Conservation (phyloP, 2,888 invertebrate species). For the Gymnoscelis rufifasciata region DNA sequence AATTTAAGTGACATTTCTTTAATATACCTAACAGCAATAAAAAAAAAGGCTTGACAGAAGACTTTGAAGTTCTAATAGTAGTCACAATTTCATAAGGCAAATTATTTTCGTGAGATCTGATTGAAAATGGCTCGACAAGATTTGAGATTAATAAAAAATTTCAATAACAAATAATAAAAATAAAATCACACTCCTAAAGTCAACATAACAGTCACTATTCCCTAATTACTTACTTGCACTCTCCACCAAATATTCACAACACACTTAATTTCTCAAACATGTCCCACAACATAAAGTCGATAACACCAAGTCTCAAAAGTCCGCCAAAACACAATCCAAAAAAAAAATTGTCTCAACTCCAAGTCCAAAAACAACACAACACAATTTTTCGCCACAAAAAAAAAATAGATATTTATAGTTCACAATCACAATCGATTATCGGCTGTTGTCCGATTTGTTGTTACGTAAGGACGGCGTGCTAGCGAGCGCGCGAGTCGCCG, state of each 20-base stretch:
- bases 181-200: slow-evolving; percentile 5
- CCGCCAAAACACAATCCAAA: slow-evolving; percentile 48
- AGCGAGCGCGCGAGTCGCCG: slow-evolving; percentile 67
- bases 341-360: slow-evolving; percentile 38
- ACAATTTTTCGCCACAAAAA: slow-evolving; percentile 36
- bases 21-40: too few species aligned
- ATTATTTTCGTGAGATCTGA: too few species aligned
- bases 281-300: slow-evolving; percentile 44
- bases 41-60: too few species aligned
- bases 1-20: too few species aligned
- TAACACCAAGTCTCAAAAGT: slow-evolving; percentile 47
- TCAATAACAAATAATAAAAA: background rate
- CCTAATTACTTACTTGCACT: slow-evolving; percentile 50
- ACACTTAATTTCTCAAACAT: slow-evolving; percentile 39
- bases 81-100: too few species aligned
- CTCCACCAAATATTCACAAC: slow-evolving; percentile 35
- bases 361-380: slow-evolving; percentile 67
- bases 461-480: slow-evolving; percentile 68
- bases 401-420: slow-evolving; percentile 51
- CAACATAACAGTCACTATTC: slow-evolving; percentile 5
- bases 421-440: slow-evolving; percentile 73
- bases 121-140: too few species aligned
- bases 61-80: too few species aligned
- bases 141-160: background rate
- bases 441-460: slow-evolving; percentile 65